Conservation (phyloP, 2,888 invertebrate species). For the Saturnia japonica region DNA sequence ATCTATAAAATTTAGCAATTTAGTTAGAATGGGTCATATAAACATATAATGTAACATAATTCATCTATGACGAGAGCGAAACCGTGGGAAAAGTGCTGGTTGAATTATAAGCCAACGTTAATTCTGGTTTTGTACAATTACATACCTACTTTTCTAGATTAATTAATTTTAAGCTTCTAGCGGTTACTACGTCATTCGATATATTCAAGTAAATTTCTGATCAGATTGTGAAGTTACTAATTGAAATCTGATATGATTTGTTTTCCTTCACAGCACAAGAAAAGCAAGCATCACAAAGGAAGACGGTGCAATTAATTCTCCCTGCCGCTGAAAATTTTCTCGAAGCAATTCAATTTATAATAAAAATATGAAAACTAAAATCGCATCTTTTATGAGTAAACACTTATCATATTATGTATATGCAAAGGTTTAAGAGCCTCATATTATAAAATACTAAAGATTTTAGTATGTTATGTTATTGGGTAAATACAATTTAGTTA, state of each 20-base stretch:
- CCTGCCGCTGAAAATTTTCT: background rate
- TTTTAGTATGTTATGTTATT: background rate
- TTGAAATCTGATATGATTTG: background rate
- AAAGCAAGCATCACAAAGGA: constrained; percentile 47
- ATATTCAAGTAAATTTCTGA: too few species aligned
- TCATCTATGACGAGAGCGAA: too few species aligned
- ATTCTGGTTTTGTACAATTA: too few species aligned
- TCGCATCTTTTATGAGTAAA: background rate
- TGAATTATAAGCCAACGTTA: too few species aligned
- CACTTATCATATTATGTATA: background rate
- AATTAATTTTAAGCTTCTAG: background rate
- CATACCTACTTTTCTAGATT: too few species aligned
- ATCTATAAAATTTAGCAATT: too few species aligned
- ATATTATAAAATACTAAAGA: background rate
- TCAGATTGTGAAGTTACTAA: background rate
- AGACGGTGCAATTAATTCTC: constrained; percentile 28
- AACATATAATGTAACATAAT: too few species aligned
- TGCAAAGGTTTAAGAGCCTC: background rate
- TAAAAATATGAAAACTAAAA: background rate
- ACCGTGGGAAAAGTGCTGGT: too few species aligned
- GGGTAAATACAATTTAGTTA: too few species aligned
- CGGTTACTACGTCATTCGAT: background rate
- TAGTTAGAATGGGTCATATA: too few species aligned
- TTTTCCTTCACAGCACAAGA: constrained; percentile 56
- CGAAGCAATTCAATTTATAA: background rate